Evolutionary conservation across 1,140 invertebrate species (phyloP), one percentile per base, ranked within the genome.

Genomic region (Lepidotrigona ventralis): DNA sequence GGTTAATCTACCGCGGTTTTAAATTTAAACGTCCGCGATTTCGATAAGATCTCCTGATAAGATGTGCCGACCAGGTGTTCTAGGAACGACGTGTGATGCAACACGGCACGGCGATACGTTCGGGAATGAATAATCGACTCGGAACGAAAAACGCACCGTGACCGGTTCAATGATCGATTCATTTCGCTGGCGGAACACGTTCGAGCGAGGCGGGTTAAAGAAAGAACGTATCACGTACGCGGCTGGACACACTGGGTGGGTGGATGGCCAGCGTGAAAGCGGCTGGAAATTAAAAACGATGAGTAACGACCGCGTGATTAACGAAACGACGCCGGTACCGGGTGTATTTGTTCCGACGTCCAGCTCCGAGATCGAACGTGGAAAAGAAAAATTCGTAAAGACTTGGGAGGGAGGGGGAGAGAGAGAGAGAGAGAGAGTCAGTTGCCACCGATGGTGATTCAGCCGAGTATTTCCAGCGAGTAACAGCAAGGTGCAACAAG

Each of bases 281-380:
- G 85, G 81, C 75, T 72, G 63, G 29, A 76, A 87, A 74, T 79
- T 15, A 33, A 86, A 73, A 54, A 29, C 60, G 71, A 54, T 53
- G 79, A 74, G 71, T 74, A 81, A 66, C 26, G 60, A 33, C 2
- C 12, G 19, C 19, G 9, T 17, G 29, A 81, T 74, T n/a, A 74
- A 66, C 26, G 63, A 68, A 46, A 54, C 23, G 21, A 26, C n/a
- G 39, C 39, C 39, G 23, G 12, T 39, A n/a, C 53, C 12, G 29
- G 53, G 8, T 46, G 51, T 51, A 58, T 19, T 58, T 51, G n/a
- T 9, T 56, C 12, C 23, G 21, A 4, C 17, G 33, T 69, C 46
- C 51, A 51, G 19, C 1, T 39, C 39, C 39, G 39, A 46, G n/a
- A 54, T 21, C n/a, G n/a, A 23, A 58, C 8, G 51, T 29, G 63